Percentiles rank a stretch among this genome's conserved stretches.
Conservation (phyloP, 2,888 invertebrate species). For the Neoascia interrupta region DNA sequence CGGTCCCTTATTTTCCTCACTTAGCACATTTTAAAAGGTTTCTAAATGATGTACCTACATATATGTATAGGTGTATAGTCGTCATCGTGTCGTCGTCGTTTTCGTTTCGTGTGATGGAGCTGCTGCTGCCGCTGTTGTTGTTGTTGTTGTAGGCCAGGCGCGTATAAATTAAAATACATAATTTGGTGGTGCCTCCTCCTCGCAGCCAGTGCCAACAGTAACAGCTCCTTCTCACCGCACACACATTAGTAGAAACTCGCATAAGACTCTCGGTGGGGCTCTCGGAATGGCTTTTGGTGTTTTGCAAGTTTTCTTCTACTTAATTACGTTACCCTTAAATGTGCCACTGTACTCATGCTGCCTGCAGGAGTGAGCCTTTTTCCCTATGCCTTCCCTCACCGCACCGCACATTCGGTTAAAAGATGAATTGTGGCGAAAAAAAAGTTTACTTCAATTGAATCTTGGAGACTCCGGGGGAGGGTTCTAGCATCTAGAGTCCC, state of each 20-base stretch:
- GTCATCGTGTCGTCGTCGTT: constrained; percentile 7
- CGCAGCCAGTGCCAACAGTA: too few relatives aligned
- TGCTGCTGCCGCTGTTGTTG: too few relatives aligned
- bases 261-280: too few relatives aligned
- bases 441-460: constrained; percentile 25
- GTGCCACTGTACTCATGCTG: constrained; percentile 6
- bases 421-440: background rate
- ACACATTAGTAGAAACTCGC: constrained; percentile 14
- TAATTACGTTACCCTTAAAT: constrained; percentile 54
- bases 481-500: background rate
- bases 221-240: constrained; percentile 20
- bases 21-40: constrained; percentile 61
- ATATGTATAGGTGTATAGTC: too few relatives aligned
- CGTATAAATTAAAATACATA: constrained; percentile 57
- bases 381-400: background rate
- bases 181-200: constrained; percentile 44
- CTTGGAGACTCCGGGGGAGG: too few relatives aligned
- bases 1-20: constrained; percentile 35
- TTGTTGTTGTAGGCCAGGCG: constrained; percentile 35
- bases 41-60: constrained; percentile 59
- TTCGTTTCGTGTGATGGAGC: constrained; percentile 1
- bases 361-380: too few relatives aligned
- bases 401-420: too few relatives aligned
- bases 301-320: constrained; percentile 54
- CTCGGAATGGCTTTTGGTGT: constrained; percentile 54